Evolutionary conservation across 2,797 vertebrate genomes (phyloP), one percentile per base, ranked within the genome.

Genomic region (Lacerta agilis): DNA sequence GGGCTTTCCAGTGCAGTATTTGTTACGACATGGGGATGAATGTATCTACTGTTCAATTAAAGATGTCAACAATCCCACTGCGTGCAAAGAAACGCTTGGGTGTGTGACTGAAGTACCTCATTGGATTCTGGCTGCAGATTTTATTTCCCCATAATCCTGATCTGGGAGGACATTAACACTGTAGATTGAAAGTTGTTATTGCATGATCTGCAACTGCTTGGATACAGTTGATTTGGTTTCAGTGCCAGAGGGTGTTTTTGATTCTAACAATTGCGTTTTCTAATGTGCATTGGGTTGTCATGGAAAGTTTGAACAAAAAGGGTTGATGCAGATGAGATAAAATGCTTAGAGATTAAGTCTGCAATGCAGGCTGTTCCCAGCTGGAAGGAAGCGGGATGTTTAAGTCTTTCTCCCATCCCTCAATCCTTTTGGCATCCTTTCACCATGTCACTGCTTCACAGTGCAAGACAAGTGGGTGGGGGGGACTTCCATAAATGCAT

Each of bases 301-400:
- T 4, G 85, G 79, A n/a, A 87, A 55, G 85, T 89, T 25, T 85
- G 77, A 73, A 83, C 79, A 79, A 84, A 33, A 82, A 69, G 20
- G 27, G 45, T 89, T 58, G 49, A 79, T 81, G 45, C 79, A 61
- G 23, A 36, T 69, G 2, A 25, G 75, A 76, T 77, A 49, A 87
- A 78, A 67, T 9, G 25, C 9, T 73, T 79, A 41, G 29, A 33
- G 89, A 66, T 23, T n/a, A 33, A 1, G 45, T 79, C 49, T 90
- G 85, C 78, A 18, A 7, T 4, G 6, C 49, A 6, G 85, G 92
- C 87, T 90, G 81, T 23, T 82, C 67, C 55, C 72, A 72, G 45
- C 29, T 75, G 85, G 84, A n/a, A 82, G 64, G 17, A 17, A 36
- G 7, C 1, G 75, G 83, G 79, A 49, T 80, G 27, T 86, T 49